Evolutionary conservation across 2,797 vertebrate species (phyloP), one percentile per base, ranked within the genome.

Genomic region (Enteromius mattozi): DNA sequence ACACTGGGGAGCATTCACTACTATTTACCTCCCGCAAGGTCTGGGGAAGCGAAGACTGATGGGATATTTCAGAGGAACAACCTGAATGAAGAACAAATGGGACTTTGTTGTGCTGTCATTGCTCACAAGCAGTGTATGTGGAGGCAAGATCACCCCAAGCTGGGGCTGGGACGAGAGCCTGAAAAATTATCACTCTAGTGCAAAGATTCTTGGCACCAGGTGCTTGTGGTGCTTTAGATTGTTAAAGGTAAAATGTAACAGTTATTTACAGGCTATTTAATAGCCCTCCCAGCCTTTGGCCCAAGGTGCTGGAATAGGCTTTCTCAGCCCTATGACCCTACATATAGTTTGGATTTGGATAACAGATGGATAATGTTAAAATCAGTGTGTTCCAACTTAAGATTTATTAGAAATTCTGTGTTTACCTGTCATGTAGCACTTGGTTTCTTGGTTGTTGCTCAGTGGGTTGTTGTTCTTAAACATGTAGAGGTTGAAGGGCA

Each of bases 391-490:
- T 59, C 4, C 51, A 77, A 40, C 6, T n/a, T n/a, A 65, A 6
- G 2, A 61, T 21, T 35, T n/a, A 17, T 68, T 77, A n/a, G 40
- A 27, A 76, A 63, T 7, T 0, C 2, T 59, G 35, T 37, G 86
- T 94, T 91, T 92, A 99, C 98, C 98, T 89, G 98, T 99, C 98
- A 99, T 99, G 93, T 98, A 99, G 92, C 98, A 99, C 90, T 98
- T 99, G 89, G 96, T 97, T 92, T 99, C 98, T 90, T 97, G 96
- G 10, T 95, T 94, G 92, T 97, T 97, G 94, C 97, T 99, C 84
- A 99, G 95, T 17, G 98, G 98, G 83, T 99, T 99, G 94, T 99
- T 99, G 90, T 97, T 99, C 93, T 99, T 99, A 93, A 99, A 99
- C 98, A 99, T 99, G 88, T 99, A 99, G 85, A 99, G 92, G 92